A percentile compares a stretch with the other conserved stretches of the same genome.
These are phyloP conservation scores for Crax fasciolata DNA, from an alignment of 2,797 vertebrate species.

Conservation along the genomic window DNA sequence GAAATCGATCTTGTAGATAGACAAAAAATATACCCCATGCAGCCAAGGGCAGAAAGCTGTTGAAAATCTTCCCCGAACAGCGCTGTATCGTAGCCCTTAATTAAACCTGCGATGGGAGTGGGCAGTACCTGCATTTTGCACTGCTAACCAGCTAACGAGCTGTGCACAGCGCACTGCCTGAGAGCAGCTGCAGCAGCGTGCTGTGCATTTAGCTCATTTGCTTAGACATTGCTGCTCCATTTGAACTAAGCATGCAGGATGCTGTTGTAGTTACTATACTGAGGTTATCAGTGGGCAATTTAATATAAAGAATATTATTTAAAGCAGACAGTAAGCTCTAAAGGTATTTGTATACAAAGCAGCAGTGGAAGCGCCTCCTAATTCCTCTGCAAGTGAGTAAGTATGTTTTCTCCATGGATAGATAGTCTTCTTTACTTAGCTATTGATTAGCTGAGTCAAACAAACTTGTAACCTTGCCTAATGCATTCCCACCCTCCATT, in stretches of 20 bases:
- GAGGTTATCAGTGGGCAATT: background rate
- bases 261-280: background rate
- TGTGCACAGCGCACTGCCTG: constrained; percentile 2
- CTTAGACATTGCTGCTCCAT: background rate
- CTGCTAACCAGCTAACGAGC: constrained; percentile 38
- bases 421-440: constrained; percentile 56
- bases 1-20: background rate
- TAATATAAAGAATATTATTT: background rate
- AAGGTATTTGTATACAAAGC: background rate
- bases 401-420: constrained; percentile 45
- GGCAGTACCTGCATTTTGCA: constrained; percentile 22
- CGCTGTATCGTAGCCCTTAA: constrained; percentile 18
- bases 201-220: constrained; percentile 12
- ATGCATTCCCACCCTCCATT: constrained; percentile 60
- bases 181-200: background rate
- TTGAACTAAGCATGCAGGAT: background rate
- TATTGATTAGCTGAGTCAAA: constrained; percentile 69
- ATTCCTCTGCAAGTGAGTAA: constrained; percentile 40
- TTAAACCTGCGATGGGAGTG: background rate
- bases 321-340: background rate
- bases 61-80: background rate
- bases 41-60: background rate
- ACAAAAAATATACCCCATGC: background rate
- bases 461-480: constrained; percentile 62
- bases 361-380: background rate